A percentile compares a stretch with the other conserved stretches of the same genome.
phyloP scores from a whole-genome alignment of 2,797 vertebrate genomes.

The Spinus pinus region DNA sequence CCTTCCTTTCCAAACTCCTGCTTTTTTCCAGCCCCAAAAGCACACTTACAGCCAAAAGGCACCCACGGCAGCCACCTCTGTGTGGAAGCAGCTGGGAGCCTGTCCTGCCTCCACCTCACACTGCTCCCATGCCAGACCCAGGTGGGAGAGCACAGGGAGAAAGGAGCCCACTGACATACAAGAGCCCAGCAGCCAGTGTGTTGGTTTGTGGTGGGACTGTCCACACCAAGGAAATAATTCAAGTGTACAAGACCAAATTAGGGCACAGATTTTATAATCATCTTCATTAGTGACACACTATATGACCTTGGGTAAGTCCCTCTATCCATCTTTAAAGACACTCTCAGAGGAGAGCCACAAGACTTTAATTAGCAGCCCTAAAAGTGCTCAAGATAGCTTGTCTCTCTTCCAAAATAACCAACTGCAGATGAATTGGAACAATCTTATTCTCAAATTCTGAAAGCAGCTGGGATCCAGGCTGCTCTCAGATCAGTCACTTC shows the following conservation, averaged over 20 bases:
- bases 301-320: conserved; percentile 19
- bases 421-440: conserved; percentile 29
- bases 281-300: neutral
- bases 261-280: neutral
- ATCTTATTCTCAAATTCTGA: conserved; percentile 8
- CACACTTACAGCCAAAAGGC: neutral
- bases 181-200: neutral
- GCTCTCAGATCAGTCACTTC: conserved; percentile 35
- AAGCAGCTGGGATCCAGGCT: conserved; percentile 13
- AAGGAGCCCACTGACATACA: neutral
- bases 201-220: neutral
- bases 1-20: neutral
- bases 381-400: neutral
- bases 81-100: accelerated
- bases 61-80: neutral
- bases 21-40: neutral
- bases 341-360: neutral
- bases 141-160: neutral
- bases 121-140: neutral
- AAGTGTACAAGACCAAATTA: neutral
- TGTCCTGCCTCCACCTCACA: accelerated
- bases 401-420: conserved; percentile 30
- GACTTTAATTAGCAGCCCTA: conserved; percentile 34
- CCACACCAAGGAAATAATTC: neutral
- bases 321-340: neutral